Base-by-base conservation (phyloP, 2,797 vertebrate genomes). In the Rhyacichthys aspro region DNA sequence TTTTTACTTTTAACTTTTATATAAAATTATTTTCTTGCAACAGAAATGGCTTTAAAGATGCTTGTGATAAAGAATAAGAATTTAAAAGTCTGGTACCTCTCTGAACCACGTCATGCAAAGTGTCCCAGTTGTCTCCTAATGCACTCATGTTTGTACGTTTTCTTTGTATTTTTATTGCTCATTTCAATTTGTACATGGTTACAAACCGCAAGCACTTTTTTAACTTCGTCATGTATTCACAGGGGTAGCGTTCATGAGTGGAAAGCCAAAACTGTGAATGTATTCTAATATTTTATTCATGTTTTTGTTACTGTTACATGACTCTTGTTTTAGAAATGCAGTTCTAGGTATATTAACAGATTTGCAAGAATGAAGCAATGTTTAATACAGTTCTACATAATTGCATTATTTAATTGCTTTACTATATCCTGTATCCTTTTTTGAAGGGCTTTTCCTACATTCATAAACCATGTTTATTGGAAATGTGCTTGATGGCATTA, bases 1-100 rank as follows among this genome's bases (percentile, higher is more conserved):
- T 92, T 88, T 91, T 92, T 89, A 91, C 85, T 86, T 52, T 91
- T 82, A 88, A 84, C 43, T 92, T 93, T 92, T 92, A 85, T 90
- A 91, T 75, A 60, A 67, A 77, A 63, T 67, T 82, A 79, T 90
- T 88, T 91, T 92, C 86, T 86, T 92, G 86, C 80, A 79, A 83
- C 56, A 77, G 72, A 87, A 85, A 87, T 86, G 47, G 74, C 55
- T 67, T 64, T 72, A 70, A 67, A 48, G 61, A 79, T 81, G 70
- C 7, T 52, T 66, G 59, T 72, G 36, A 68, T 55, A 43, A 62
- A 68, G 42, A 47, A 67, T 55, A 43, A 74, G 43, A 67, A 67
- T 7, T 60, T 63, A 53, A 56, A 47, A 44, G 46, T 65, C 55
- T 70, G 52, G 68, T 28, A 79, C 62, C 59, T 58, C 60, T 61